Percentiles rank a stretch among this genome's conserved stretches.
phyloP scores from a whole-genome alignment of 1,140 invertebrate genomes.

The Eriocheir sinensis region DNA sequence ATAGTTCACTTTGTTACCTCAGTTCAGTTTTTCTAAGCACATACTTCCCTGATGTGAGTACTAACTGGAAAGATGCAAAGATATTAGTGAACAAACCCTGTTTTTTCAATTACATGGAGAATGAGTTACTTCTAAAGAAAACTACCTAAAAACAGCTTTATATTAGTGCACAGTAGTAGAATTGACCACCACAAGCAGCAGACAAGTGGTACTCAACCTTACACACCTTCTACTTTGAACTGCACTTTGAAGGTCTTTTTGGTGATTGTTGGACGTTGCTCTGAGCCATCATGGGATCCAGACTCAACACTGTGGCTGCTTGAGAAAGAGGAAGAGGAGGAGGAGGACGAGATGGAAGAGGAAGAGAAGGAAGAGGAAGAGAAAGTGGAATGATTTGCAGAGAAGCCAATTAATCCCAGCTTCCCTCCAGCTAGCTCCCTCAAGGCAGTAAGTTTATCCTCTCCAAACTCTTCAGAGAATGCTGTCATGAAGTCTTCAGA shows the following conservation, averaged over 20 bases:
- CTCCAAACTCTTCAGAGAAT: constrained; percentile 77
- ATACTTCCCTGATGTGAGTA: no score
- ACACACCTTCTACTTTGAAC: constrained; percentile 70
- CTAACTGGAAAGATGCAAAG: not conserved
- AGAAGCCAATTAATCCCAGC: constrained; percentile 30
- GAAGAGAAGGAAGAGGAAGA: not conserved
- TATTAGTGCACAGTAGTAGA: no score
- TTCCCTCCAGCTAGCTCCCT: constrained; percentile 68
- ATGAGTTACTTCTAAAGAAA: no score
- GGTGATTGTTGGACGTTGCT: not conserved
- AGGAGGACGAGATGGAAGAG: not conserved
- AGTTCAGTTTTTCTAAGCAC: no score
- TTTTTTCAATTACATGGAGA: no score
- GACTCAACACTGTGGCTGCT: not conserved
- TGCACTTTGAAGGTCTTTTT: constrained; percentile 66
- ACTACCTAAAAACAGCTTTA: no score
- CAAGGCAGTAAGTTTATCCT: constrained; percentile 71
- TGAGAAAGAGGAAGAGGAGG: not conserved
- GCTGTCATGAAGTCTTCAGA: constrained; percentile 74
- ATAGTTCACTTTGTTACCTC: no score
- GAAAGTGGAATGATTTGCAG: not conserved
- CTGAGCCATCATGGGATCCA: not conserved
- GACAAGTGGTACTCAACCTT: no score
- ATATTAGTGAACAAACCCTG: no score
- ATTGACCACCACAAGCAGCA: no score